Evolutionary conservation across 2,888 invertebrate species (phyloP), one percentile per base, ranked within the genome.

Genomic region (Prosopocoilus inquinatus): DNA sequence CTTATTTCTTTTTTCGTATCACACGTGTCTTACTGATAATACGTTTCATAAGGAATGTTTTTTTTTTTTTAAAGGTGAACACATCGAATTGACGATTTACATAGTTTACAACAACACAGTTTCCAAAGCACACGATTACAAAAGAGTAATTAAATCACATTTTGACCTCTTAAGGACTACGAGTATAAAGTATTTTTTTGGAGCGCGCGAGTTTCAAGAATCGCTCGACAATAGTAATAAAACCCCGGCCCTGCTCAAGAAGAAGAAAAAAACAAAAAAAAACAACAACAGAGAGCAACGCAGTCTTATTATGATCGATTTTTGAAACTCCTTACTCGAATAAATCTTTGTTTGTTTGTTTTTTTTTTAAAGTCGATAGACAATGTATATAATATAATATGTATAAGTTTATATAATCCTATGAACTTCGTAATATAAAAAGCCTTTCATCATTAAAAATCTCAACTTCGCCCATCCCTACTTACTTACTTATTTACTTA

Each of bases 191-290:
- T 13, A 47, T 13, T 36, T 9, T n/a, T n/a, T n/a, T n/a, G n/a
- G n/a, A n/a, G n/a, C 44, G 28, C 12, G 46, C 41, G 34, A 51
- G 57, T 59, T 64, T 70, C 71, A 70, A 75, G 72, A 74, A 74
- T 76, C 71, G 76, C 70, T 73, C 76, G 64, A 74, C 76, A 76
- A 75, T 63, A 66, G 66, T 70, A 75, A 74, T 69, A 76, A 75
- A 75, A 72, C 73, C 53, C 50, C 20, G 20, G 5, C 20, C 20
- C 20, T n/a, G n/a, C n/a, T n/a, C n/a, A n/a, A n/a, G n/a, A n/a
- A n/a, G n/a, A n/a, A n/a, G n/a, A 60, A 63, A 66, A 63, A 65
- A 67, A 20, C 39, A n/a, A 34, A 50, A 49, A 48, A 11, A 49
- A 36, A 67, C 66, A 58, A n/a, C n/a, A n/a, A n/a, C n/a, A n/a